Conservation (phyloP, 2,113 vertebrate genomes). For the Galeopterus variegatus region DNA sequence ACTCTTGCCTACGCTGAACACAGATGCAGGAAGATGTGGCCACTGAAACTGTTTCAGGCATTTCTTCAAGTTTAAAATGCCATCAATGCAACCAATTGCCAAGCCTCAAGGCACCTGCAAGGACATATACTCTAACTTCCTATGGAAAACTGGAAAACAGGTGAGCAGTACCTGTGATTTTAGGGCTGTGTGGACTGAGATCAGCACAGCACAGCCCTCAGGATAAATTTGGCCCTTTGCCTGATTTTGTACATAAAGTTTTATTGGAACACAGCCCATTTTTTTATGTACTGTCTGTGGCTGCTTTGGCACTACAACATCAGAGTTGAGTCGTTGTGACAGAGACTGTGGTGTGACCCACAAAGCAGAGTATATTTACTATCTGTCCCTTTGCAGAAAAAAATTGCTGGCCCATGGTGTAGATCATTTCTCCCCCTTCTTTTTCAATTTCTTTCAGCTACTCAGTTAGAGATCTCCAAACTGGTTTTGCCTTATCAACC, state of each 20-base stretch:
- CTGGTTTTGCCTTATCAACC: neutral
- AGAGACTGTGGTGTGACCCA: neutral
- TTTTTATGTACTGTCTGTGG: neutral
- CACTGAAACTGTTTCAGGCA: neutral
- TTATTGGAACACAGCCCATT: neutral
- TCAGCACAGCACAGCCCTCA: neutral
- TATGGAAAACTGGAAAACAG: neutral
- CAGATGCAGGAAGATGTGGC: accelerated
- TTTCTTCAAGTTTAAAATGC: neutral
- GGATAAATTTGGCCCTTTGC: neutral
- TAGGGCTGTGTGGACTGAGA: neutral
- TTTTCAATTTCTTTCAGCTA: neutral
- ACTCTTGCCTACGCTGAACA: neutral
- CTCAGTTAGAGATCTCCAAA: neutral
- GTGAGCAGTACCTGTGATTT: neutral
- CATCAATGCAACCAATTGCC: neutral
- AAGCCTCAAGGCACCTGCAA: neutral
- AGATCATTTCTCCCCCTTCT: neutral
- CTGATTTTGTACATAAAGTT: constrained; percentile 5
- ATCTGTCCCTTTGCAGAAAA: neutral
- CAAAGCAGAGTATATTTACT: neutral
- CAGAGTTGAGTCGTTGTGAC: neutral
- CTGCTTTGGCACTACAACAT: neutral
- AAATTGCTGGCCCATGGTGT: neutral
- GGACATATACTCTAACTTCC: neutral